Evolutionary conservation across 2,888 invertebrate species (phyloP), one percentile per base, ranked within the genome.

Genomic region (Operophtera brumata): DNA sequence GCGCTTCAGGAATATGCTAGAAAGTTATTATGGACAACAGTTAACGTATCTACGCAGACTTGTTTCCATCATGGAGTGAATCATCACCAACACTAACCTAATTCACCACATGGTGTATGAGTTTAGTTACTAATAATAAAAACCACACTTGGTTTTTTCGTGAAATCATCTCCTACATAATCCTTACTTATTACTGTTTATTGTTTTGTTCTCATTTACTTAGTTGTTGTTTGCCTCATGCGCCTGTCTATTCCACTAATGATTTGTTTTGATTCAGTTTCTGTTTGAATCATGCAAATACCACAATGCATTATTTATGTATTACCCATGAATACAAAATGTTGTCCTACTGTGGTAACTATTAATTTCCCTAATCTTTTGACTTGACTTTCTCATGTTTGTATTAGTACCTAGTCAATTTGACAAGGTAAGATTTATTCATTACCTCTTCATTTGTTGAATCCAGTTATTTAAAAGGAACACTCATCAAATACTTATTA

Each of bases 11-110:
- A n/a, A n/a, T n/a, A n/a, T n/a, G n/a, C n/a, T n/a, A n/a, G n/a
- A n/a, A n/a, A n/a, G n/a, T n/a, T n/a, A 20, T 20, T 2, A 20
- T 20, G 20, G 20, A 20, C 20, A 3, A 20, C 4, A 3, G 2
- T 20, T 4, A 20, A 43, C 34, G 50, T 46, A 58, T 48, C n/a
- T n/a, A n/a, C n/a, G 46, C 34, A 39, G 53, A 47, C 43, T 39
- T 48, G 30, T 42, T 46, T 48, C 11, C 40, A 35, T 34, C 39
- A 40, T 9, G 26, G 36, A 41, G 36, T 62, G 58, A 62, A 49
- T 62, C 58, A 62, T 58, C 41, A 44, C 2, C n/a, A n/a, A n/a
- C n/a, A n/a, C 2, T 36, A 48, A 57, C 59, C 55, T 46, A 50
- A 49, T 58, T 58, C 34, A 20, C 50, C 51, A 56, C 36, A 57